These are phyloP conservation scores for Hemicordylus capensis DNA, from an alignment of 2,113 vertebrate genomes.

Conservation along the genomic window DNA sequence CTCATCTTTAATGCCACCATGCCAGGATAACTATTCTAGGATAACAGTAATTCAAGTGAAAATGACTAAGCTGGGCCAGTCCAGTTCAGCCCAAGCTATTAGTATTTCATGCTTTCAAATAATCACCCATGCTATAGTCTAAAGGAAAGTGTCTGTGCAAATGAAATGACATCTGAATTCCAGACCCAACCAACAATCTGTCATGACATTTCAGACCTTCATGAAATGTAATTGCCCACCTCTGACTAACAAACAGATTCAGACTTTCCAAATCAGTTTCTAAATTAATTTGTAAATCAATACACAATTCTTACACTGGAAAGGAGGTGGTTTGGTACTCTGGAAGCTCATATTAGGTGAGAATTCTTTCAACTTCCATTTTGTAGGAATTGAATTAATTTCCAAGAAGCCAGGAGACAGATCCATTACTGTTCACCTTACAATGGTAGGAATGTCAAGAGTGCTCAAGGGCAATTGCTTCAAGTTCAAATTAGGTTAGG, in stretches of 20 bases:
- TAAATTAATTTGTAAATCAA: slow-evolving; percentile 8
- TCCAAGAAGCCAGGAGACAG: background rate
- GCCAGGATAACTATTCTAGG: background rate
- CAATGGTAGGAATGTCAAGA: background rate
- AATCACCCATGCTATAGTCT: background rate
- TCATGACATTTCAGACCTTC: background rate
- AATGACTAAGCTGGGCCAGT: background rate
- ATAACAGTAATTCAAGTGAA: background rate
- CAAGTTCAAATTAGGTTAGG: background rate
- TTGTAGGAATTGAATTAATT: background rate
- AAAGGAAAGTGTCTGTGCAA: background rate
- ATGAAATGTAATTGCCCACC: background rate
- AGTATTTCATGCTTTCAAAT: background rate
- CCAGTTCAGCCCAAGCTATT: background rate
- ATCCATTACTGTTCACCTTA: background rate
- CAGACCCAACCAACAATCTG: background rate
- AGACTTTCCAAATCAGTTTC: background rate
- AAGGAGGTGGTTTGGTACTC: background rate
- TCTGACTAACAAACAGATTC: background rate
- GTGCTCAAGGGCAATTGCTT: background rate
- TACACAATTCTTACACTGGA: background rate
- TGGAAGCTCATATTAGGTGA: background rate
- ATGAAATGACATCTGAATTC: background rate
- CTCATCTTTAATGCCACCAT: background rate
- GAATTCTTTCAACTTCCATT: background rate